Evolutionary conservation across 2,113 vertebrate species (phyloP).

Genomic region (Proteles cristata): DNA sequence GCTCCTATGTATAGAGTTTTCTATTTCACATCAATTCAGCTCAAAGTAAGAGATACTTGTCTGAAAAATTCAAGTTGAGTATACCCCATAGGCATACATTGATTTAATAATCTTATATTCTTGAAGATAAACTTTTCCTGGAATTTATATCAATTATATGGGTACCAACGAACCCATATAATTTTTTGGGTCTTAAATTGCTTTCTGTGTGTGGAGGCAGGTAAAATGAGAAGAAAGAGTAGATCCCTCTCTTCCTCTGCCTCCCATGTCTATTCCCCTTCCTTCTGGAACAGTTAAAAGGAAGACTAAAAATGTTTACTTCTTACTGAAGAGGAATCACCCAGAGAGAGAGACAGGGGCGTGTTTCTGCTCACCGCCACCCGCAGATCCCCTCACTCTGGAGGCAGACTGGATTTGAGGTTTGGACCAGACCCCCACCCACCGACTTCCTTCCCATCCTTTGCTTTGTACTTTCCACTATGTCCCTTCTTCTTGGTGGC

Average conservation of each 20-base stretch:
- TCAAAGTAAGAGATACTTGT: no score
- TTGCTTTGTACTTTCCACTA: accelerated
- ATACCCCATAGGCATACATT: neutral
- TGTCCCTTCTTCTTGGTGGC: accelerated
- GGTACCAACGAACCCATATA: neutral
- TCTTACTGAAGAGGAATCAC: neutral
- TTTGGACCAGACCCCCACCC: accelerated
- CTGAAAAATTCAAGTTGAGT: neutral
- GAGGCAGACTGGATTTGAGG: neutral
- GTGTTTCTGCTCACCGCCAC: neutral
- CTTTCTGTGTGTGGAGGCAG: neutral
- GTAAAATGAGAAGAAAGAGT: neutral
- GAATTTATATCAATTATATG: neutral
- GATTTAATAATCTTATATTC: neutral
- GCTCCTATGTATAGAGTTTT: no score
- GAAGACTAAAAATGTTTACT: neutral
- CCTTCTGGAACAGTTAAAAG: neutral
- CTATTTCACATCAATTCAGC: neutral
- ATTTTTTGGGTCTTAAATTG: no score
- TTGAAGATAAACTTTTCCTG: neutral
- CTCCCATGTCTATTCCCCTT: neutral
- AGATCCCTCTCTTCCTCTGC: no score
- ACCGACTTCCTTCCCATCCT: accelerated
- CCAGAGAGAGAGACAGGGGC: no score
- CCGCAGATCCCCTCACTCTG: neutral